Evolutionary conservation across 2,797 vertebrate species (phyloP).

Genomic region (Malacoraja senta): DNA sequence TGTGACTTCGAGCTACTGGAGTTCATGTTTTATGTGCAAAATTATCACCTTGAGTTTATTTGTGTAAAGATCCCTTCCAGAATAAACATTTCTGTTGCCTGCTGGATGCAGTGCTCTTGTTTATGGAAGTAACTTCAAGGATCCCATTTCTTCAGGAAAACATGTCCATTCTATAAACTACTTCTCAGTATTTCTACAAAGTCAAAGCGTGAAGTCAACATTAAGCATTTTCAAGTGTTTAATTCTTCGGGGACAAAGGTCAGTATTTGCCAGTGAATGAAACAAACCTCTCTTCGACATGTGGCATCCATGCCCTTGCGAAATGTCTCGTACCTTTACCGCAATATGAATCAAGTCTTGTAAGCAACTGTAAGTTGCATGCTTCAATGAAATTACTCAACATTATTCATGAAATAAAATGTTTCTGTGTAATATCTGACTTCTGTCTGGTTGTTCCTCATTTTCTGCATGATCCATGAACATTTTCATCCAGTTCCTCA

Average conservation of each 20-base stretch:
- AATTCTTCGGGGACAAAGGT: constrained; percentile 24
- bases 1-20: constrained; percentile 30
- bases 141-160: constrained; percentile 62
- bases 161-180: constrained; percentile 48
- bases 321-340: not conserved
- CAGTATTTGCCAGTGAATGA: not conserved
- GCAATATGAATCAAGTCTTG: not conserved
- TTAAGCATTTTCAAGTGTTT: constrained; percentile 46
- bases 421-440: not conserved
- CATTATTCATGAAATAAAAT: not conserved
- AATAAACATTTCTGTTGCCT: constrained; percentile 46
- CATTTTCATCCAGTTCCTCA: not conserved
- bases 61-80: constrained; percentile 45
- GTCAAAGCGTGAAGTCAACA: constrained; percentile 46
- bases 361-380: not conserved
- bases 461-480: not conserved
- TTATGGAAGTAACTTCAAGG: constrained; percentile 56
- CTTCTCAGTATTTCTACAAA: constrained; percentile 55
- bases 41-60: constrained; percentile 40
- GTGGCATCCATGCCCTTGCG: not conserved
- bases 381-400: not conserved
- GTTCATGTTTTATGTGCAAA: constrained; percentile 28
- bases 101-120: constrained; percentile 46
- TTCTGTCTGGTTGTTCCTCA: not conserved
- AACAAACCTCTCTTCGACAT: not conserved